Evolutionary conservation across 2,797 vertebrate genomes (phyloP).

Genomic region (Poeciliopsis infans): DNA sequence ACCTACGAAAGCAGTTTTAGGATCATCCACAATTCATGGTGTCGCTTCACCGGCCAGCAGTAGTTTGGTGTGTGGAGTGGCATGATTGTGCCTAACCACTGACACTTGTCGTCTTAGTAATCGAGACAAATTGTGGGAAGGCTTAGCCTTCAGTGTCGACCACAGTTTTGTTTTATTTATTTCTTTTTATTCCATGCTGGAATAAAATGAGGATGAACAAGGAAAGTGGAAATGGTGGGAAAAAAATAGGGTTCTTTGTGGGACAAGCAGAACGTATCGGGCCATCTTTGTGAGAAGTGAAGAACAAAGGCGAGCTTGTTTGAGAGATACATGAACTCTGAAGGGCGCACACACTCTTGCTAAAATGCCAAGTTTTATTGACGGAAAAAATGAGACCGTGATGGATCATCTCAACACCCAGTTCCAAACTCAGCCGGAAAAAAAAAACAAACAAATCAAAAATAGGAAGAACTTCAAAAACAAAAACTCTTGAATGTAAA

Average conservation of each 20-base stretch:
- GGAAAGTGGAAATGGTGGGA: conserved; percentile 47
- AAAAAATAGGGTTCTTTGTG: conserved; percentile 49
- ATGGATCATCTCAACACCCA: background rate
- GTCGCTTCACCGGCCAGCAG: conserved; percentile 44
- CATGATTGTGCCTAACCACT: conserved; percentile 60
- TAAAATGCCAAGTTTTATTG: background rate
- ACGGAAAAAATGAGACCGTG: background rate
- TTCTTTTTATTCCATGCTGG: conserved; percentile 55
- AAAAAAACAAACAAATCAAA: background rate
- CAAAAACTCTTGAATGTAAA: background rate
- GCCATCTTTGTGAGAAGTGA: conserved; percentile 56
- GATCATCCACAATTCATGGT: conserved; percentile 23
- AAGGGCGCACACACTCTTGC: background rate
- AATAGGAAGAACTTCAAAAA: background rate
- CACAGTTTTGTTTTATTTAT: conserved; percentile 59
- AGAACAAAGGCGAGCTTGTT: conserved; percentile 36
- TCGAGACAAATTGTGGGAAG: conserved; percentile 76
- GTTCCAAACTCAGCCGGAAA: background rate
- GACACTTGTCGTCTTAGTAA: conserved; percentile 74
- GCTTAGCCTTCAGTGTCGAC: conserved; percentile 65
- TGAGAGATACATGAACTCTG: conserved; percentile 36
- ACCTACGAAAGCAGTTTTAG: conserved; percentile 56
- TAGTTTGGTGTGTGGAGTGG: conserved; percentile 37
- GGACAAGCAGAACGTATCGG: conserved; percentile 62
- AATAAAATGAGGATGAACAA: conserved; percentile 64